Percentiles rank a stretch among this genome's conserved stretches.
These are phyloP conservation scores for Digitonthophagus gazella DNA, from an alignment of 2,888 invertebrate species.

Conservation along the genomic window DNA sequence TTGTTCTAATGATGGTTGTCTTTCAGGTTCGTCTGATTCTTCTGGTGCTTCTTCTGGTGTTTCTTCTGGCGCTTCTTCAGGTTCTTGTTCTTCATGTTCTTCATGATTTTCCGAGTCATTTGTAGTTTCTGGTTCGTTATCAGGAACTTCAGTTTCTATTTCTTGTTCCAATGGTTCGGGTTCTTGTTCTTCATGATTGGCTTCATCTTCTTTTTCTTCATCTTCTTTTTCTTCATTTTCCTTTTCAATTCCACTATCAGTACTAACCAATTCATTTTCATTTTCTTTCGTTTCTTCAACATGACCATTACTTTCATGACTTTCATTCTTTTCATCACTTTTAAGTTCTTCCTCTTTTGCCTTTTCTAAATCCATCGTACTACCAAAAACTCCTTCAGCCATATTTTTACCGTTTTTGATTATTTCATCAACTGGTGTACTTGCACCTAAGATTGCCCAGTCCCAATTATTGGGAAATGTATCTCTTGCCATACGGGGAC, in stretches of 20 bases:
- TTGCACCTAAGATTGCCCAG: constrained; percentile 64
- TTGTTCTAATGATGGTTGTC: not conserved
- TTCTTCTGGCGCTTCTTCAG: constrained; percentile 32
- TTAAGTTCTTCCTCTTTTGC: constrained; percentile 38
- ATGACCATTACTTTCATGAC: constrained; percentile 27
- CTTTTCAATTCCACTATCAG: constrained; percentile 25
- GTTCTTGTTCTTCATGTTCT: constrained; percentile 27
- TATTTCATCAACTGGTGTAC: constrained; percentile 35
- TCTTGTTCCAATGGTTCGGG: constrained; percentile 32
- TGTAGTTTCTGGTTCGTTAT: constrained; percentile 24
- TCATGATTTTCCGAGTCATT: constrained; percentile 16
- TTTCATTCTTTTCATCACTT: constrained; percentile 28
- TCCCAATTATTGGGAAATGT: constrained; percentile 70
- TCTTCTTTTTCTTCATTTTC: constrained; percentile 30
- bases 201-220: constrained; percentile 20
- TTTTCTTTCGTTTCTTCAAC: constrained; percentile 18
- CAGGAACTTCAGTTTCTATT: constrained; percentile 30
- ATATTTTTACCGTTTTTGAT: constrained; percentile 27
- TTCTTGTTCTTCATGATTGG: constrained; percentile 30
- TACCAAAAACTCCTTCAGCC: constrained; percentile 23
- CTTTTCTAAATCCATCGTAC: constrained; percentile 34
- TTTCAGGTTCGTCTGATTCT: constrained; percentile 1
- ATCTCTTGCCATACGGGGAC: constrained; percentile 74
- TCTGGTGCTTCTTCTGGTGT: constrained; percentile 21
- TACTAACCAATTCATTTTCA: constrained; percentile 19